Evolutionary conservation across 2,113 vertebrate species (phyloP), one percentile per base, ranked within the genome.

Genomic region (Callipepla californica): DNA sequence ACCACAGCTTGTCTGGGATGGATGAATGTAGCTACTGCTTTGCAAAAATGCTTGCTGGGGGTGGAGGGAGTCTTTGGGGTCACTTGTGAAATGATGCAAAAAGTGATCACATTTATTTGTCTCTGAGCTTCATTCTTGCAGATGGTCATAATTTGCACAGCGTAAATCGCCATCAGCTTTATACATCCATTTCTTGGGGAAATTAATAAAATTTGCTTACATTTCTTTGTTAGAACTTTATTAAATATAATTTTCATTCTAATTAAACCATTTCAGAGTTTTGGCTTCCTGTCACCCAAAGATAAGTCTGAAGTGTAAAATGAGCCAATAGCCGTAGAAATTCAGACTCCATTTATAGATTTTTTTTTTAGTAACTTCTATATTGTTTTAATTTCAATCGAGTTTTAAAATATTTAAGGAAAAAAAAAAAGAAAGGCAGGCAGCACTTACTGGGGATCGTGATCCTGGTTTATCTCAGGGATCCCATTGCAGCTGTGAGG

Each of bases 191-290:
- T n/a, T 61, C 73, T 20, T 4, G 9, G 48, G 84, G 26, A 81
- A 57, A 32, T 50, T 34, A 63, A 47, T 6, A 44, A 65, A 21
- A 1, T 51, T 51, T 57, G 28, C 87, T 91, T 62, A 3, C 47
- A 18, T 70, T 91, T 70, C 85, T 74, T 40, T 68, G 63, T 50
- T 32, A 91, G 42, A 83, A 95, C 16, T 95, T 91, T 90, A 80
- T 93, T 87, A 91, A 91, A 91, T 53, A 77, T 80, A 80, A 95
- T 95, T 95, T 96, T 95, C 79, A 87, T 63, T 55, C 85, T 74
- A 94, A 95, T 89, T 93, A 95, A 95, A 95, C 55, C 68, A 77
- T 94, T 95, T 80, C 38, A 15, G 96, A 65, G 70, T 90, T 95
- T 88, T 6, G 6, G 76, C 87, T 94, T 51, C 63, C 96, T 95